Conservation (phyloP, 2,113 vertebrate genomes). For the Mohoua ochrocephala region DNA sequence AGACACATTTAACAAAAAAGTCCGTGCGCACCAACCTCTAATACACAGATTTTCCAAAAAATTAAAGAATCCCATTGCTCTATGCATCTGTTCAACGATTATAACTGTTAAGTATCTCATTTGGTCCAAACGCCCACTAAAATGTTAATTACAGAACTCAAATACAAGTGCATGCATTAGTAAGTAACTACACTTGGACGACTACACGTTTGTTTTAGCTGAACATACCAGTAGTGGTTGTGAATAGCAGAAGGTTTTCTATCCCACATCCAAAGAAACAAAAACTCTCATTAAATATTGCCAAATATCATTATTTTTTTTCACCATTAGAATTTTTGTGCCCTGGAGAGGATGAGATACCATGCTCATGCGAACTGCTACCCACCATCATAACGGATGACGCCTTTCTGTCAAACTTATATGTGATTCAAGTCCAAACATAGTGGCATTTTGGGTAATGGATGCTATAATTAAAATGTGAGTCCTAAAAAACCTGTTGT, state of each 20-base stretch:
- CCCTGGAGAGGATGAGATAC: neutral
- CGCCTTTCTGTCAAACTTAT: conserved; percentile 11
- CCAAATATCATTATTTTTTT: neutral
- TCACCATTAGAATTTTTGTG: neutral
- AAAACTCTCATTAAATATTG: neutral
- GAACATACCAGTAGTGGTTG: neutral
- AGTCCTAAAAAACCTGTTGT: conserved; percentile 58
- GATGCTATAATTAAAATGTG: conserved; percentile 62
- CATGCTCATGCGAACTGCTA: neutral
- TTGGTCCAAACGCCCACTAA: conserved; percentile 1
- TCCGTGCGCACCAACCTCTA: neutral
- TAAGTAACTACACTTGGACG: neutral
- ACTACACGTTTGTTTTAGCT: neutral
- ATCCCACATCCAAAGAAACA: neutral
- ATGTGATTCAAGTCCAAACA: conserved; percentile 47
- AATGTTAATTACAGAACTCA: conserved; percentile 55
- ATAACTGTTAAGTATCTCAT: neutral
- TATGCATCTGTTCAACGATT: neutral
- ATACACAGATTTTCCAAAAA: neutral
- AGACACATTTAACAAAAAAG: neutral
- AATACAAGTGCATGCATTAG: neutral
- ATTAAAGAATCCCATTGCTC: neutral
- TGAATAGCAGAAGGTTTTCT: neutral
- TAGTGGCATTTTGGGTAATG: conserved; percentile 45
- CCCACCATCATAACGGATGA: neutral